phyloP scores from a whole-genome alignment of 2,113 vertebrate genomes.

The Actenoides hombroni region DNA sequence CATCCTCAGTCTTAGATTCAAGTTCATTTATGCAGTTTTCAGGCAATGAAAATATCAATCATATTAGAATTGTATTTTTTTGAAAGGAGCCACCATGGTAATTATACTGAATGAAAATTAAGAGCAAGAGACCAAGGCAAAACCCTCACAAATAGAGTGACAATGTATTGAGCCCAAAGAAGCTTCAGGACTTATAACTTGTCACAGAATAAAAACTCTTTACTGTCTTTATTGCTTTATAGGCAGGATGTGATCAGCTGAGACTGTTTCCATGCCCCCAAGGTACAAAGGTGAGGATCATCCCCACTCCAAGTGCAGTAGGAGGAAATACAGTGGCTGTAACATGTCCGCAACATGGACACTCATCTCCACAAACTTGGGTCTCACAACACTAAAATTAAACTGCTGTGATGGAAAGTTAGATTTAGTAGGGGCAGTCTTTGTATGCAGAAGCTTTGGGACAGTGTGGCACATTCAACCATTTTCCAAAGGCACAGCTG shows the following conservation, averaged over 20 bases:
- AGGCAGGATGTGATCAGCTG: rapidly evolving
- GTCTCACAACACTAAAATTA: background rate
- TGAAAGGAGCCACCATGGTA: background rate
- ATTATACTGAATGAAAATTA: background rate
- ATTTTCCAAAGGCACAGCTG: background rate
- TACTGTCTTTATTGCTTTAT: background rate
- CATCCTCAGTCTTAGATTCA: background rate
- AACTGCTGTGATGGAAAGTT: rapidly evolving
- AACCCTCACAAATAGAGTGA: background rate
- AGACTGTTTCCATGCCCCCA: rapidly evolving
- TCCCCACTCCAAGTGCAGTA: rapidly evolving
- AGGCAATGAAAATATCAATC: background rate
- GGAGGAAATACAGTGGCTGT: background rate
- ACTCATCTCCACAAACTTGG: rapidly evolving
- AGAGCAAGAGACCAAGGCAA: background rate
- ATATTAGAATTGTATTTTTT: background rate
- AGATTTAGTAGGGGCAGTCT: background rate
- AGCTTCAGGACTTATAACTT: background rate
- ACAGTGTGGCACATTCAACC: rapidly evolving
- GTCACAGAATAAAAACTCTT: background rate
- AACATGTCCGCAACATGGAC: background rate
- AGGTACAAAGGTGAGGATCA: background rate
- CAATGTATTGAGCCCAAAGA: background rate
- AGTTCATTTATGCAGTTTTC: background rate
- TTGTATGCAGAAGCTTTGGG: background rate